phyloP scores from a whole-genome alignment of 2,888 invertebrate species.

The Nyleta sp. region DNA sequence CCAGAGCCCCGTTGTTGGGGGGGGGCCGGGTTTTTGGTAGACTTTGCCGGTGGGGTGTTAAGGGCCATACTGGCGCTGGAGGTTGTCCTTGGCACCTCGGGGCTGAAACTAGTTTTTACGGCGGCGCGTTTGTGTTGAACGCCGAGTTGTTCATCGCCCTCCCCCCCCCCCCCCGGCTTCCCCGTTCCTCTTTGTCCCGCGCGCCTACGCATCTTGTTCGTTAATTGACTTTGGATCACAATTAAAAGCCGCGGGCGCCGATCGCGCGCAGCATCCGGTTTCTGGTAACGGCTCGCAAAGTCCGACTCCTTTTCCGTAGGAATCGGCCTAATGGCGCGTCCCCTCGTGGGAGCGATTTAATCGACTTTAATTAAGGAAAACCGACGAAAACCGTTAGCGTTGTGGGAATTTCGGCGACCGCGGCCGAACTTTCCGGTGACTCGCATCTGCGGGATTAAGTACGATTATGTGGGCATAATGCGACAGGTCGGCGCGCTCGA shows the following conservation, averaged over 20 bases:
- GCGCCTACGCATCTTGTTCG: conserved; percentile 70
- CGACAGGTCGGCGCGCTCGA: conserved; percentile 64
- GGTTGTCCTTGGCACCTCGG: too few relatives aligned
- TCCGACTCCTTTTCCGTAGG: conserved; percentile 59
- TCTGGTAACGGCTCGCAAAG: conserved; percentile 66
- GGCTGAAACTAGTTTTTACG: too few relatives aligned
- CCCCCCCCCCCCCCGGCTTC: not conserved
- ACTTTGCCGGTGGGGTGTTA: too few relatives aligned
- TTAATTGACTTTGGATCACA: conserved; percentile 73
- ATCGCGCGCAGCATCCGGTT: conserved; percentile 63
- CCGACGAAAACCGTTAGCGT: conserved; percentile 25
- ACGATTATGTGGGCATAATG: conserved; percentile 35
- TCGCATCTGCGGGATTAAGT: conserved; percentile 28
- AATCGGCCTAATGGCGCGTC: conserved; percentile 47
- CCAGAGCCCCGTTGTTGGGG: too few relatives aligned
- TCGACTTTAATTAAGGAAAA: conserved; percentile 62
- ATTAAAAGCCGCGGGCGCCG: conserved; percentile 63
- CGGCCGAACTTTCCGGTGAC: conserved; percentile 15
- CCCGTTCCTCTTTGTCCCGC: not conserved
- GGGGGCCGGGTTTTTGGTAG: too few relatives aligned
- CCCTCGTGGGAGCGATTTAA: conserved; percentile 50
- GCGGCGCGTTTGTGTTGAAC: conserved; percentile 64
- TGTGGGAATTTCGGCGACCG: conserved; percentile 24
- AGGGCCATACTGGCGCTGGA: too few relatives aligned
- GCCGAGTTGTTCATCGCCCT: too few relatives aligned